Percentiles rank a stretch among this genome's conserved stretches.
Evolutionary conservation across 2,797 vertebrate genomes (phyloP).

Genomic region (Crypturellus tataupa): DNA sequence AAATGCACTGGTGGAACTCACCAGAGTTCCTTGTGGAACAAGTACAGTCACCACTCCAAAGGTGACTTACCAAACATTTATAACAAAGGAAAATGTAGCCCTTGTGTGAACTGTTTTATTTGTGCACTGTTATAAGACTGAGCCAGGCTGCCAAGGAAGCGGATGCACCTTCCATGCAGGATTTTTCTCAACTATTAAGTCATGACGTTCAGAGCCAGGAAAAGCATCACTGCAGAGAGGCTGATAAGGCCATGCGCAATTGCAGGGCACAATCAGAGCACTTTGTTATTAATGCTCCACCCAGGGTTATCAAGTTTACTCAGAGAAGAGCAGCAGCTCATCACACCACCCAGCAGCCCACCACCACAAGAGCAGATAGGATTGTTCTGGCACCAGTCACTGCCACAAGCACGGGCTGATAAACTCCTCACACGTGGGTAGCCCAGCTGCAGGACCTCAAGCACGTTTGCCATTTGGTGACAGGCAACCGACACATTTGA

Average conservation of each 20-base stretch:
- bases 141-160: background rate
- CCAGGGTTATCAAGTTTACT: background rate
- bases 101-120: background rate
- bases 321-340: background rate
- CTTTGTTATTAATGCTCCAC: background rate
- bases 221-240: background rate
- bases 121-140: background rate
- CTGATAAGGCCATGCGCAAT: background rate
- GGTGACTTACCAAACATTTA: background rate
- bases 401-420: background rate
- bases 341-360: background rate
- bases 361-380: background rate
- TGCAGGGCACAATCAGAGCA: background rate
- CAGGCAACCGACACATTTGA: background rate
- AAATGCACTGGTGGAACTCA: fast-evolving
- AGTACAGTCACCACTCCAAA: background rate
- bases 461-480: background rate
- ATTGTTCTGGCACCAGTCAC: background rate
- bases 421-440: background rate
- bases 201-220: background rate
- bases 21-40: background rate
- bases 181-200: background rate
- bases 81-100: background rate
- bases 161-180: background rate
- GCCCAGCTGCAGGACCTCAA: background rate